Conservation (phyloP, 2,888 invertebrate genomes). For the Nephrotoma flavescens region DNA sequence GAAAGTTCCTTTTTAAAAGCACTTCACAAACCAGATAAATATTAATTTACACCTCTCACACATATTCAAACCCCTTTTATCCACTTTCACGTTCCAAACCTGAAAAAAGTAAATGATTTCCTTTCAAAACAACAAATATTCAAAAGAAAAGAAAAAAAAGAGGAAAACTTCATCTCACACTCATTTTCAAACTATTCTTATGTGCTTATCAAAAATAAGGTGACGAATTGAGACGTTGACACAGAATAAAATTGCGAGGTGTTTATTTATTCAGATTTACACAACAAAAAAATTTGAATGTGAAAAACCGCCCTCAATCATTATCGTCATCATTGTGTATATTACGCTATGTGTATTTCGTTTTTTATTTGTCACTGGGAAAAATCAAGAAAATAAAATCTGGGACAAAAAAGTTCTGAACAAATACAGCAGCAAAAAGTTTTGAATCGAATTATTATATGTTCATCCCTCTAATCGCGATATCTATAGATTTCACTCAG, state of each 20-base stretch:
- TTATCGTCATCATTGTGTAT: not conserved
- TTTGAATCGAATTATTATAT: not conserved
- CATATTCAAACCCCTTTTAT: not conserved
- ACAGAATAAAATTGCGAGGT: not conserved
- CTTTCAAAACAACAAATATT: not conserved
- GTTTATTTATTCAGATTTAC: not conserved
- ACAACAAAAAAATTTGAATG: not conserved
- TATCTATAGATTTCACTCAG: not conserved
- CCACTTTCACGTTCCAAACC: not conserved
- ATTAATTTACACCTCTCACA: not conserved
- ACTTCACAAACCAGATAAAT: not conserved
- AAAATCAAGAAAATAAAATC: not conserved
- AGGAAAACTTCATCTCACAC: too few species aligned
- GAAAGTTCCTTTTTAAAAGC: not conserved
- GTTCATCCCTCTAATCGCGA: not conserved
- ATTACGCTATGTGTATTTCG: not conserved
- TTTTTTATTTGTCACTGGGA: not conserved
- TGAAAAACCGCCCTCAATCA: not conserved
- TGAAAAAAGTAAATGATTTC: not conserved
- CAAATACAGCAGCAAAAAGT: not conserved
- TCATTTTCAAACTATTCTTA: too few species aligned
- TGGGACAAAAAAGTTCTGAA: not conserved
- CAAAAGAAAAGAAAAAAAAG: too few species aligned
- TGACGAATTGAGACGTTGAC: not conserved
- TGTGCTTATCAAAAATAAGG: not conserved